Percentiles rank a stretch among this genome's conserved stretches.
Evolutionary conservation across 2,113 vertebrate genomes (phyloP).

Genomic region (Eira barbara): DNA sequence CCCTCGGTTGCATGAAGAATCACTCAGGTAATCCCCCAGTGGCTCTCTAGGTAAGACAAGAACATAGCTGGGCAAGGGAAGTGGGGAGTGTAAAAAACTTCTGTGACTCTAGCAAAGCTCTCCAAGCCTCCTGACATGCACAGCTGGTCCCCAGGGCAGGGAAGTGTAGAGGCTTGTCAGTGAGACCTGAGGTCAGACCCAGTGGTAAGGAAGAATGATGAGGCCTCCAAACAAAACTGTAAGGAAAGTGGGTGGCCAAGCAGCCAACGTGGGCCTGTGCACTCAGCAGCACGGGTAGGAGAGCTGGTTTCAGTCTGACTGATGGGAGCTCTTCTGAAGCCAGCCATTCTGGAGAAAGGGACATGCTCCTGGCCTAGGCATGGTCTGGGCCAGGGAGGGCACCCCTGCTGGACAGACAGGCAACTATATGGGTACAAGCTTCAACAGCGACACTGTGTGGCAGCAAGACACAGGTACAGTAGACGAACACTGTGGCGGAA

Average conservation of each 20-base stretch:
- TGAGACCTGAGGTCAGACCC: not conserved
- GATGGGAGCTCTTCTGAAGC: not conserved
- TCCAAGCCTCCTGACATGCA: not conserved
- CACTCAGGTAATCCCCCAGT: not conserved
- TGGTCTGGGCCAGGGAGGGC: not conserved
- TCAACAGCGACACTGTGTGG: not conserved
- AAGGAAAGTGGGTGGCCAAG: not conserved
- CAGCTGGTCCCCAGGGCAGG: not conserved
- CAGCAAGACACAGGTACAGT: not conserved
- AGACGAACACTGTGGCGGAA: not conserved
- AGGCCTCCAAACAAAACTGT: not conserved
- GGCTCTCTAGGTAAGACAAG: not conserved
- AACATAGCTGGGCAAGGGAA: not conserved
- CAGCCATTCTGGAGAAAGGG: not conserved
- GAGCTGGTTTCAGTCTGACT: not conserved
- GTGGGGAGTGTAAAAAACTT: not conserved
- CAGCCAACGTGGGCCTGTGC: not conserved
- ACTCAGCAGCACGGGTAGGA: not conserved
- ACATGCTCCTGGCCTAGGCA: accelerated
- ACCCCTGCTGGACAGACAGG: accelerated
- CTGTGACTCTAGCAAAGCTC: not conserved
- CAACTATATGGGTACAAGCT: not conserved
- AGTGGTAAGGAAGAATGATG: not conserved
- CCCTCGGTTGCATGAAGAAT: not conserved
- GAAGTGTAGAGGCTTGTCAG: not conserved